Evolutionary conservation across 2,888 invertebrate species (phyloP), one percentile per base, ranked within the genome.

Genomic region (Bruchidius siliquastri): DNA sequence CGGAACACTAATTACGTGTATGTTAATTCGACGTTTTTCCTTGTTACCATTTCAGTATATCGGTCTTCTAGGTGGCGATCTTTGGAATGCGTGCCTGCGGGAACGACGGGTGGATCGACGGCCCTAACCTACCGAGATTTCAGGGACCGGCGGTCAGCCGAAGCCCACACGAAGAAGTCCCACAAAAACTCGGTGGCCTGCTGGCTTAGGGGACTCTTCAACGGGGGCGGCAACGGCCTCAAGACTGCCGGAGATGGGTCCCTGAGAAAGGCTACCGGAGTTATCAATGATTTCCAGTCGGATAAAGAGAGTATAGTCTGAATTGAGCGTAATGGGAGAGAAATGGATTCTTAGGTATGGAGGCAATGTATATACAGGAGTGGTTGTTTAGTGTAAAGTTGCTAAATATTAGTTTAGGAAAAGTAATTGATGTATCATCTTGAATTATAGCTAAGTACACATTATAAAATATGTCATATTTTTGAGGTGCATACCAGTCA

Each of bases 191-290:
- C 93, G 26, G 89, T 95, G 76, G 90, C 92, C 79, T 88, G 87
- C 75, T 95, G 94, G 93, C 87, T 95, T 81, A 90, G 92, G 69
- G 93, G 92, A 80, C 87, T 95, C 76, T 92, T 95, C 83, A 92
- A 92, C 82, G 92, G 92, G 75, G 91, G 90, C 81, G 92, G 92
- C 73, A 91, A 90, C 81, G 92, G 92, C 74, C 87, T 93, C 76
- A 91, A 93, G 78, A 89, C 49, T 1, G 18, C 90, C 78, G 93
- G 92, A 81, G 90, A 90, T 79, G 87, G 88, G 26, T 90, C 90
- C 18, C 83, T 90, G 66, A 88, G 89, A 74, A 89, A 89, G 77
- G 88, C 87, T 20, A 88, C 88, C 73, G 84, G 87, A 76, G 89
- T 89, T 68, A 90, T 89, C 81, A 87, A 85, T 73, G 89, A 89